Evolutionary conservation across 2,888 invertebrate species (phyloP), one percentile per base, ranked within the genome.

Genomic region (Noctuana brunneofusca): DNA sequence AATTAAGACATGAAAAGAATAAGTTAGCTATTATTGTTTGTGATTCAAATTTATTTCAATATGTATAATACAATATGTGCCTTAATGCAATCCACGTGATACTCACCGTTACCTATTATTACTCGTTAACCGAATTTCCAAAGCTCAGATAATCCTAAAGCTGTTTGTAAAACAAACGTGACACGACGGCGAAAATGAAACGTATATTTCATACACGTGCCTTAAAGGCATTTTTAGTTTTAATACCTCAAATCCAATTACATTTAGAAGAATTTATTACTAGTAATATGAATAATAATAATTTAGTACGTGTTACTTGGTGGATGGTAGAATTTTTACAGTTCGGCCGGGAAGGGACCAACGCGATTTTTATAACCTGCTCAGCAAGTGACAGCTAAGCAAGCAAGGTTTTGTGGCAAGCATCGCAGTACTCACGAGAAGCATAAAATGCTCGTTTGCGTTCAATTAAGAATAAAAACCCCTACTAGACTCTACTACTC

Each of bases 161-260:
- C 59, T 53, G 32, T 54, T 35, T 54, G 53, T 60, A 53, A 53
- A 60, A 52, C 59, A 59, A 59, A 59, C 59, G 59, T 59, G 52
- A 59, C 53, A 20, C 22, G 43, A 2, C 52, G 43, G 32, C 14
- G 53, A 46, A 53, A 43, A 59, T 53, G 53, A 43, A 30, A 30
- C 59, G 14, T 30, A 22, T 30, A 52, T 20, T 50, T 46, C 27
- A 49, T 22, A 58, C 59, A 59, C 59, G 59, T 59, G 59, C 27
- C 32, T 20, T n/a, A 58, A 58, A 50, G 14, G 32, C 14, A 6
- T 24, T 32, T 27, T 20, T 53, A 27, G 22, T 41, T 2, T 16
- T 27, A 55, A 55, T 55, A 43, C 55, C 12, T 38, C 4, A 11
- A 54, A 24, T 41, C 35, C 14, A 54, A 22, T 22, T 38, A 54